Percentiles rank a stretch among this genome's conserved stretches.
These are phyloP conservation scores for Neodiprion fabricii DNA, from an alignment of 1,140 invertebrate genomes.

Conservation along the genomic window DNA sequence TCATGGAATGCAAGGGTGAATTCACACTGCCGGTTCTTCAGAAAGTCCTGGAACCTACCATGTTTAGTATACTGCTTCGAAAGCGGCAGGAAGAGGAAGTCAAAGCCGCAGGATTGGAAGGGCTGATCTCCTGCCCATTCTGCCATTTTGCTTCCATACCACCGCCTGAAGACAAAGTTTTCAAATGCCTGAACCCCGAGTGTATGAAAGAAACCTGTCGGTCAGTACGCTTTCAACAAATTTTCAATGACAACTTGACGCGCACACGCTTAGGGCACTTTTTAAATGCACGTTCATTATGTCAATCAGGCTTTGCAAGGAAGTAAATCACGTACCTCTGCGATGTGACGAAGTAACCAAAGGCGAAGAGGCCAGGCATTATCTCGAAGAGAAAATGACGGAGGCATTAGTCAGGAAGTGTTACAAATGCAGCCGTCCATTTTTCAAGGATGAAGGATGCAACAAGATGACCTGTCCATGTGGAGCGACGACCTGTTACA, in stretches of 20 bases:
- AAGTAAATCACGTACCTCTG: slow-evolving; percentile 69
- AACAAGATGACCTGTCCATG: slow-evolving; percentile 76
- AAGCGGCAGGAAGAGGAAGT: slow-evolving; percentile 68
- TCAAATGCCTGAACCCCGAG: slow-evolving; percentile 70
- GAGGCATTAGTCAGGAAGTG: slow-evolving; percentile 71
- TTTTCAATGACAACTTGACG: not conserved
- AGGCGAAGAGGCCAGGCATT: slow-evolving; percentile 62
- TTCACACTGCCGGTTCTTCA: slow-evolving; percentile 61
- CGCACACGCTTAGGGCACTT: not conserved
- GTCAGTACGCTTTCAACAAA: slow-evolving; percentile 30
- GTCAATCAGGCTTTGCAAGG: slow-evolving; percentile 63
- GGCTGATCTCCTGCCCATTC: slow-evolving; percentile 70
- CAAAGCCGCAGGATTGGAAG: slow-evolving; percentile 65
- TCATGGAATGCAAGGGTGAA: slow-evolving; percentile 56
- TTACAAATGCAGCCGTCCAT: slow-evolving; percentile 65
- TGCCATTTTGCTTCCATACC: slow-evolving; percentile 70
- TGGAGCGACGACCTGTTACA: slow-evolving; percentile 73
- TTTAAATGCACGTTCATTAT: not conserved
- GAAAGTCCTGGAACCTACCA: slow-evolving; percentile 59
- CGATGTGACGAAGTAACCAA: slow-evolving; percentile 70
- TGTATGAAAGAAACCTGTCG: slow-evolving; percentile 73
- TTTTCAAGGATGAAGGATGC: slow-evolving; percentile 72
- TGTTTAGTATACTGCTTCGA: slow-evolving; percentile 64
- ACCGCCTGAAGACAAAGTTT: slow-evolving; percentile 66
- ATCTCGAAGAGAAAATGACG: slow-evolving; percentile 72